Evolutionary conservation across 2,797 vertebrate genomes (phyloP).

Genomic region (Pangasius mekongensis): DNA sequence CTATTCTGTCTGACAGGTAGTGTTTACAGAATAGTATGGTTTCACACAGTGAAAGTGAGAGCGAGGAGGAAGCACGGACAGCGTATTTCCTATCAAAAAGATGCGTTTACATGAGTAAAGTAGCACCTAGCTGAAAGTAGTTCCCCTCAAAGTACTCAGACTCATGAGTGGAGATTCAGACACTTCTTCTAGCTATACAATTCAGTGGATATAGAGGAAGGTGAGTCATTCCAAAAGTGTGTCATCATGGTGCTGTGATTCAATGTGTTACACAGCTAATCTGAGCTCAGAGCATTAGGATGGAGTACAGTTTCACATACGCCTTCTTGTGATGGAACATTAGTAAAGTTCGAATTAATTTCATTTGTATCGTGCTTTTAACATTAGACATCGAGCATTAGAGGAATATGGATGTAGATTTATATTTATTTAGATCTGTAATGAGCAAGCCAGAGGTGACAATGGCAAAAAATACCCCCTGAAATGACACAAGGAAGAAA

Average conservation of each 20-base stretch:
- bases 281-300: background rate
- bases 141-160: conserved; percentile 1
- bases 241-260: background rate
- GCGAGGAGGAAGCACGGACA: background rate
- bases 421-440: background rate
- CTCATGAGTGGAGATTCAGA: background rate
- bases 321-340: background rate
- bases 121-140: conserved; percentile 11
- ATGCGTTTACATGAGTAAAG: conserved; percentile 1
- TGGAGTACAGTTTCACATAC: background rate
- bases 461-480: background rate
- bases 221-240: background rate
- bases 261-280: background rate
- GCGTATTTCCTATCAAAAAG: background rate
- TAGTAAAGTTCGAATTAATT: background rate
- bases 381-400: background rate
- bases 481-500: background rate
- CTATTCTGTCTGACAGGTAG: conserved; percentile 26
- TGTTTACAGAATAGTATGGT: conserved; percentile 40
- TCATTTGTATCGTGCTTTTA: background rate
- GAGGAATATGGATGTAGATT: background rate
- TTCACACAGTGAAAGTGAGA: conserved; percentile 12
- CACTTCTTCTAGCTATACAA: background rate
- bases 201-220: background rate
- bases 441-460: background rate